Percentiles rank a stretch among this genome's conserved stretches.
Evolutionary conservation across 1,140 invertebrate genomes (phyloP).

Genomic region (Ladona fulva): DNA sequence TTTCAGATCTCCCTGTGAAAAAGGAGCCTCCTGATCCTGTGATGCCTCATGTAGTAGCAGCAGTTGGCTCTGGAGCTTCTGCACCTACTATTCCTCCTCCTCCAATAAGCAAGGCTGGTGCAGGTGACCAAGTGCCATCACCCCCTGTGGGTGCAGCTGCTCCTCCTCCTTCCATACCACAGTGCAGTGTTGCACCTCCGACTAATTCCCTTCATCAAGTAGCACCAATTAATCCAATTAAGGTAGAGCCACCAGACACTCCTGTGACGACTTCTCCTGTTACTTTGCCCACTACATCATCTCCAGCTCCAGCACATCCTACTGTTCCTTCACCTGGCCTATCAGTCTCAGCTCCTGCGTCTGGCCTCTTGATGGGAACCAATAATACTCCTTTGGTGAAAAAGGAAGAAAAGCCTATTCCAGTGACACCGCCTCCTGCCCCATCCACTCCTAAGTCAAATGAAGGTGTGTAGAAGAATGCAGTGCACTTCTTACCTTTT

Average conservation of each 20-base stretch:
- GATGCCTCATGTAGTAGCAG: neutral
- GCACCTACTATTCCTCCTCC: neutral
- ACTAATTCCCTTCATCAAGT: neutral
- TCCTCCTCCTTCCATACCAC: neutral
- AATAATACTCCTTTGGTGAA: slow-evolving; percentile 13
- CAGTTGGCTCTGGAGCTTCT: neutral
- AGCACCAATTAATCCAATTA: neutral
- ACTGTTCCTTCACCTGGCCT: slow-evolving; percentile 29
- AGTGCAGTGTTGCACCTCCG: neutral
- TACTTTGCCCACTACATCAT: slow-evolving; percentile 30
- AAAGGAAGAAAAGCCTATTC: slow-evolving; percentile 16
- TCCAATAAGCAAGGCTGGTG: neutral
- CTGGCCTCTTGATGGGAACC: neutral
- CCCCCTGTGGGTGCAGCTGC: neutral
- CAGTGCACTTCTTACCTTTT: too few relatives aligned
- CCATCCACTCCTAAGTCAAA: slow-evolving; percentile 36
- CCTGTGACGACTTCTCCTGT: neutral
- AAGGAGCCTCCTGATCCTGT: neutral
- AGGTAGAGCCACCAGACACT: neutral
- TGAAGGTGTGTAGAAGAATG: slow-evolving; percentile 26
- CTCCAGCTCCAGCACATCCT: slow-evolving; percentile 28
- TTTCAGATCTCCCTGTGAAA: neutral
- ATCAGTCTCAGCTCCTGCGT: slow-evolving; percentile 29
- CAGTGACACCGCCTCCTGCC: neutral
- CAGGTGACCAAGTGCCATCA: neutral